Evolutionary conservation across 2,113 vertebrate genomes (phyloP).

Genomic region (Bubo blakistoni): DNA sequence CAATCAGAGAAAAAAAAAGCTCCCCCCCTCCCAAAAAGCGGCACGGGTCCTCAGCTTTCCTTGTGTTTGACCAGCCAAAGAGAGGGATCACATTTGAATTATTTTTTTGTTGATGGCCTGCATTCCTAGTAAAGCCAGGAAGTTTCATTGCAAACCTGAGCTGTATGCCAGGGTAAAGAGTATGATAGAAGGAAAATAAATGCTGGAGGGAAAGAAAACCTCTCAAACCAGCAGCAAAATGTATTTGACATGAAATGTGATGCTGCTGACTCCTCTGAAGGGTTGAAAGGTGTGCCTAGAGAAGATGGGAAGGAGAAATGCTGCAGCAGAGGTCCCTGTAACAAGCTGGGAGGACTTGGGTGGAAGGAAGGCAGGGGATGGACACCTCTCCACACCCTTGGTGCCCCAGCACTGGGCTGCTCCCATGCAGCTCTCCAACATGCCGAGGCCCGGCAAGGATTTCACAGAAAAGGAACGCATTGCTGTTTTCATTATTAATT

Average conservation of each 20-base stretch:
- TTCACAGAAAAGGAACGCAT: neutral
- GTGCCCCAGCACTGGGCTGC: rapidly evolving
- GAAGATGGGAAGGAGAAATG: neutral
- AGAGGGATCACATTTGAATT: neutral
- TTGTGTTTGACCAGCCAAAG: slow-evolving; percentile 19
- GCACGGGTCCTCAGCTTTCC: slow-evolving; percentile 9
- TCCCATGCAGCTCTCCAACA: rapidly evolving
- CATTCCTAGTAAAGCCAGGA: slow-evolving; percentile 35
- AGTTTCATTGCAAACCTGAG: slow-evolving; percentile 1
- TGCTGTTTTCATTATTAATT: neutral
- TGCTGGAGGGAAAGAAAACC: slow-evolving; percentile 6
- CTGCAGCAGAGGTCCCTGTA: neutral
- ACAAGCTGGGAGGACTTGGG: neutral
- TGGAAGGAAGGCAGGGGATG: neutral
- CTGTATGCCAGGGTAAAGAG: slow-evolving; percentile 12
- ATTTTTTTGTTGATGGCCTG: neutral
- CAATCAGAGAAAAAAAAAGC: slow-evolving; percentile 17
- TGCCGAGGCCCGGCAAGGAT: rapidly evolving
- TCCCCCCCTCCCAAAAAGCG: neutral
- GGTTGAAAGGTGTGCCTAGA: neutral
- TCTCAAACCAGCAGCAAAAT: neutral
- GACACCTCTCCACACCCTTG: neutral
- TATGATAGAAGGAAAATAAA: slow-evolving; percentile 37
- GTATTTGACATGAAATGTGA: neutral
- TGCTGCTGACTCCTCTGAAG: neutral